phyloP scores from a whole-genome alignment of 2,113 vertebrate genomes.

The Paracanthobrama guichenoti region DNA sequence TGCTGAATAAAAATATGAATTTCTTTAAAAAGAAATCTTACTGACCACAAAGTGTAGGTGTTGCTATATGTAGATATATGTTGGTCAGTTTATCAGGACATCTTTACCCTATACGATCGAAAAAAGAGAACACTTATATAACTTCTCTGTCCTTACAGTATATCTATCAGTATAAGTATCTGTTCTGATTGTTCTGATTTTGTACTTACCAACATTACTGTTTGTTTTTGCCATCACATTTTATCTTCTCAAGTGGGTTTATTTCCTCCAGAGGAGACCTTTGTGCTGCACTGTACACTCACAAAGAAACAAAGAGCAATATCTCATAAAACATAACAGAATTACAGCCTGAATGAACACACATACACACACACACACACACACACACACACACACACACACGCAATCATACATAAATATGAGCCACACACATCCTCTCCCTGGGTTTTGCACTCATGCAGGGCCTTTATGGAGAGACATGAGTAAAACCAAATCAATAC shows the following conservation, averaged over 20 bases:
- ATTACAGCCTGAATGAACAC: slow-evolving; percentile 39
- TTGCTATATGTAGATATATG: slow-evolving; percentile 1
- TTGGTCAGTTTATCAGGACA: slow-evolving; percentile 45
- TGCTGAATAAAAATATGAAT: neutral
- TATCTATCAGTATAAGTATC: neutral
- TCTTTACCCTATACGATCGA: neutral
- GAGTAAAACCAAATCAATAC: slow-evolving; percentile 86
- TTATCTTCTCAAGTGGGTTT: slow-evolving; percentile 12
- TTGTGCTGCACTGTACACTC: slow-evolving; percentile 32
- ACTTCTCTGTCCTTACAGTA: neutral
- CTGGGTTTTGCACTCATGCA: slow-evolving; percentile 29
- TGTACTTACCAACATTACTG: neutral
- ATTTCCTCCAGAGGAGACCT: neutral
- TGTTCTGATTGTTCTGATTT: slow-evolving; percentile 11
- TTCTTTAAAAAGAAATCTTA: neutral
- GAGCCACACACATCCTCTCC: slow-evolving; percentile 10
- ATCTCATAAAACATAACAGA: slow-evolving; percentile 48
- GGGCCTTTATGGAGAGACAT: slow-evolving; percentile 66
- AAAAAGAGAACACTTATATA: slow-evolving; percentile 15
- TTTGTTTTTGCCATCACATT: slow-evolving; percentile 2
- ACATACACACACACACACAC: slow-evolving; percentile 25
- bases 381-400: slow-evolving; percentile 19
- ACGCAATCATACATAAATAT: slow-evolving; percentile 9
- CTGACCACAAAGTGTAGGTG: neutral
- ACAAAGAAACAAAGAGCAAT: slow-evolving; percentile 46